Evolutionary conservation across 2,888 invertebrate genomes (phyloP).

Genomic region (Sipha maydis): DNA sequence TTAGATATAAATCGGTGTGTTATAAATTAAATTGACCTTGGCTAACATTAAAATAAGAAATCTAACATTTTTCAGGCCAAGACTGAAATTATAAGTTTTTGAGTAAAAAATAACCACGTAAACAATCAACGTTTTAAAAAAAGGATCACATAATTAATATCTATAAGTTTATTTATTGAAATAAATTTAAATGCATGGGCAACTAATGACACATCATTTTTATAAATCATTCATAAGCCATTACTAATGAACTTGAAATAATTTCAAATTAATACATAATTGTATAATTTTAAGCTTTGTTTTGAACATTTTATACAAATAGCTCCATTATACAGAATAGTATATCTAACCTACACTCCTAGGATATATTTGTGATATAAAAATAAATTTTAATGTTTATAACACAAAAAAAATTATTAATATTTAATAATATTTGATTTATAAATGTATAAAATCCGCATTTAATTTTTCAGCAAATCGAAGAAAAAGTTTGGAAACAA

Average conservation of each 20-base stretch:
- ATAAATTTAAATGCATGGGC: not conserved
- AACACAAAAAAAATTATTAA: not conserved
- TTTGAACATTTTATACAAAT: not conserved
- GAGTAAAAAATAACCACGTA: too few species aligned
- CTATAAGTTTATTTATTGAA: too few species aligned
- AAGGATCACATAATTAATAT: too few species aligned
- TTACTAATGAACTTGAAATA: not conserved
- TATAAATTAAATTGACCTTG: not conserved
- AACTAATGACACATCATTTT: not conserved
- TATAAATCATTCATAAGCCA: not conserved
- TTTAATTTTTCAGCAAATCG: constrained; percentile 64
- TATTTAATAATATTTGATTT: not conserved
- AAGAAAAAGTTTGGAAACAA: constrained; percentile 64
- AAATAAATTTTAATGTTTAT: not conserved
- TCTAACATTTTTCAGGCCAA: not conserved
- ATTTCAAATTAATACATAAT: not conserved
- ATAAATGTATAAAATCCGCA: not conserved
- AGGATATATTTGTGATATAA: too few species aligned
- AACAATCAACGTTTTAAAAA: too few species aligned
- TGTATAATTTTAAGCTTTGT: too few species aligned
- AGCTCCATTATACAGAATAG: not conserved
- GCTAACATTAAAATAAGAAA: not conserved
- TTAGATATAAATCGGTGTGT: not conserved
- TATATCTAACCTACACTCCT: not conserved
- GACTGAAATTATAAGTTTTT: not conserved